These are phyloP conservation scores for Gymnogyps californianus DNA, from an alignment of 2,113 vertebrate species.

Conservation along the genomic window DNA sequence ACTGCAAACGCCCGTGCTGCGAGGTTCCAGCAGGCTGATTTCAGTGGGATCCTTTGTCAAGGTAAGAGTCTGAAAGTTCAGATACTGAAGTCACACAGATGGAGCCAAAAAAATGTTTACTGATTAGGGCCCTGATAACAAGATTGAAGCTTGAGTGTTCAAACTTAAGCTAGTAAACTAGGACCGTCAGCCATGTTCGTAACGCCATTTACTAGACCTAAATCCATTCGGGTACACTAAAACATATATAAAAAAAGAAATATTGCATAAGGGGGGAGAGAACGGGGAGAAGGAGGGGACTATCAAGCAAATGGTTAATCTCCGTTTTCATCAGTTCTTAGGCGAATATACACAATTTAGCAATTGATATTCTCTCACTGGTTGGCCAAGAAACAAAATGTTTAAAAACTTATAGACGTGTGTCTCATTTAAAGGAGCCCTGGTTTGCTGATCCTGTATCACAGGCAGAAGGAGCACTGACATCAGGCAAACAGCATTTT, in stretches of 20 bases:
- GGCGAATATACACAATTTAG: not conserved
- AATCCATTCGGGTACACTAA: not conserved
- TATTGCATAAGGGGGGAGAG: not conserved
- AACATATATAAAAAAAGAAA: not conserved
- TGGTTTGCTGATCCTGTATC: not conserved
- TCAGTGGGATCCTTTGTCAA: not conserved
- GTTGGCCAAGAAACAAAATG: not conserved
- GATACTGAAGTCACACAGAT: not conserved
- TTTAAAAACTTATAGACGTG: not conserved
- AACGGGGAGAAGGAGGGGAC: not conserved
- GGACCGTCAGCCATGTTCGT: no score
- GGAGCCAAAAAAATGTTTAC: not conserved
- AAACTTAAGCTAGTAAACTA: not conserved
- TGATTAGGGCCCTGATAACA: not conserved
- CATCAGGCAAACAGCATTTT: not conserved
- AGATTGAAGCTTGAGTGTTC: not conserved
- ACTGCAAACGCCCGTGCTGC: accelerated
- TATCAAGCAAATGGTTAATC: not conserved
- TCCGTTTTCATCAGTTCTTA: not conserved
- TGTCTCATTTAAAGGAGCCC: not conserved
- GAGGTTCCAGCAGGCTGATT: not conserved
- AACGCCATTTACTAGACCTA: not conserved
- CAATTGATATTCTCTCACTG: not conserved
- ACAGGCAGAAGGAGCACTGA: not conserved
- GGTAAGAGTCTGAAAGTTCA: not conserved